These are phyloP conservation scores for Serinus canaria DNA, from an alignment of 2,113 vertebrate genomes.

Conservation along the genomic window DNA sequence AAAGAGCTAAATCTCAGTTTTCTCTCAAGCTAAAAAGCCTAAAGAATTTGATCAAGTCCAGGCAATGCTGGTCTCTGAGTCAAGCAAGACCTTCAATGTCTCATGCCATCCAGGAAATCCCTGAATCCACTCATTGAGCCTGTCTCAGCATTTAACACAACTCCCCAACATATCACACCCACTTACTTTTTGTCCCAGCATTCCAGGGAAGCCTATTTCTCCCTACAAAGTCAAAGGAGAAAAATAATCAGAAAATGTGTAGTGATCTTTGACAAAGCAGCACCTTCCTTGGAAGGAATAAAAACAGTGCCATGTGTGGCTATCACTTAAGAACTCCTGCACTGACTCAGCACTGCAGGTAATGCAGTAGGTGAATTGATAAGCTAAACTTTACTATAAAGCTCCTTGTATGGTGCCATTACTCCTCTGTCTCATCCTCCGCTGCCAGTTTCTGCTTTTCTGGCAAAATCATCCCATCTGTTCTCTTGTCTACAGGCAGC, in stretches of 20 bases:
- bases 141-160: background rate
- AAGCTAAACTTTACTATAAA: background rate
- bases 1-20: background rate
- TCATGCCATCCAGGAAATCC: background rate
- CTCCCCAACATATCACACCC: background rate
- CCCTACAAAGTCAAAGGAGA: conserved; percentile 78
- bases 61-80: background rate
- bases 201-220: conserved; percentile 90
- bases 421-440: background rate
- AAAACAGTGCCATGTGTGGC: background rate
- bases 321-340: accelerated
- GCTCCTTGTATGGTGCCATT: background rate
- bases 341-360: background rate
- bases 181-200: conserved; percentile 96
- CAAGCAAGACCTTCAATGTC: background rate
- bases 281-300: background rate
- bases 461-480: accelerated
- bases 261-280: background rate
- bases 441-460: background rate
- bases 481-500: background rate
- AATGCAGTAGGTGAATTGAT: background rate
- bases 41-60: background rate
- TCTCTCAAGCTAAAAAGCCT: background rate
- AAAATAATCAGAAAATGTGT: background rate
- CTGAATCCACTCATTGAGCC: background rate